A percentile compares a stretch with the other conserved stretches of the same genome.
Evolutionary conservation across 1,140 invertebrate genomes (phyloP).

Genomic region (Anagrus nilaparvatae): DNA sequence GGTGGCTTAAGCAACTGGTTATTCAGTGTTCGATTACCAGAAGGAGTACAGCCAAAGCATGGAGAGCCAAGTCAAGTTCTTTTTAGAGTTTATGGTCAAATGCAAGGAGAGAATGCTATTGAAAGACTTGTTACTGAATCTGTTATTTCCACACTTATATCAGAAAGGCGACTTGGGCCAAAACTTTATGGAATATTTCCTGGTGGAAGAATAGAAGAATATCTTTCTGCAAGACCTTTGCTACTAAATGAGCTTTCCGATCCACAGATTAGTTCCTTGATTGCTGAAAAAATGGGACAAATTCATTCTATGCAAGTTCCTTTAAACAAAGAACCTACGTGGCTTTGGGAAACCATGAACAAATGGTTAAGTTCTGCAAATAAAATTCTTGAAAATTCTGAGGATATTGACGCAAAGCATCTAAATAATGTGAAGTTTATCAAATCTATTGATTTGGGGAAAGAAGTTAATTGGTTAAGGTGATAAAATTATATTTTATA

Average conservation of each 20-base stretch:
- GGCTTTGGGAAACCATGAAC: conserved; percentile 82
- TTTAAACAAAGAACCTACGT: conserved; percentile 84
- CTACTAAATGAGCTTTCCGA: conserved; percentile 67
- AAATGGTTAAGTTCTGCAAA: conserved; percentile 54
- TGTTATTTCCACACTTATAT: conserved; percentile 86
- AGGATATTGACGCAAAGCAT: conserved; percentile 25
- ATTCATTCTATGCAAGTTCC: conserved; percentile 89
- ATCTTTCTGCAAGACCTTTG: conserved; percentile 80
- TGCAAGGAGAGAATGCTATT: conserved; percentile 70
- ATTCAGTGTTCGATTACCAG: conserved; percentile 64
- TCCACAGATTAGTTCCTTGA: conserved; percentile 63
- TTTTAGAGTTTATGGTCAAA: conserved; percentile 82
- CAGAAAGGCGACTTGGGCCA: conserved; percentile 85
- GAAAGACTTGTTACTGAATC: conserved; percentile 83
- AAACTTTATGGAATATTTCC: conserved; percentile 95
- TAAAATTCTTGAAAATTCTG: conserved; percentile 28
- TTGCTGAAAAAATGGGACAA: conserved; percentile 82
- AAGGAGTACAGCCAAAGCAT: conserved; percentile 33
- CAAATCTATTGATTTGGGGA: conserved; percentile 26
- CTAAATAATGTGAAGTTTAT: conserved; percentile 29
- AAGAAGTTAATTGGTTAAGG: conserved; percentile 37
- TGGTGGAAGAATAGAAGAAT: conserved; percentile 90
- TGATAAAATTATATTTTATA: conserved; percentile 20
- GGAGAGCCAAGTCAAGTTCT: conserved; percentile 55
- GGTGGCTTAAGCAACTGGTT: conserved; percentile 70